phyloP scores from a whole-genome alignment of 2,797 vertebrate species.

The Craterocephalus amniculus region DNA sequence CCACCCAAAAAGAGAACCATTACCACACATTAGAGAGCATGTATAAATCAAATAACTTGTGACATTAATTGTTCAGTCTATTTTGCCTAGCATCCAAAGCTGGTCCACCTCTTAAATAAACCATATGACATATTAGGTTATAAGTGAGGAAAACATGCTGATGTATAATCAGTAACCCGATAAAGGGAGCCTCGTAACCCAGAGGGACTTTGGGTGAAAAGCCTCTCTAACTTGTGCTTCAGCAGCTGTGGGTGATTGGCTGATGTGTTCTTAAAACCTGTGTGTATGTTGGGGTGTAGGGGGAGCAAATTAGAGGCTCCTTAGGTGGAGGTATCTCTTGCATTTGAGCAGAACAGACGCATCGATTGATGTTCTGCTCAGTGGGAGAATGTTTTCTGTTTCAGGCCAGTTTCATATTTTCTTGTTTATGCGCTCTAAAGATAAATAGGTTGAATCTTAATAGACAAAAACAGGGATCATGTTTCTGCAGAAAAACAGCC shows the following conservation, averaged over 20 bases:
- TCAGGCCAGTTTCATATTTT: constrained; percentile 5
- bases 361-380: constrained; percentile 27
- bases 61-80: background rate
- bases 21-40: background rate
- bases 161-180: constrained; percentile 30
- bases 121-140: background rate
- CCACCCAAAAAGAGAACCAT: background rate
- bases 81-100: background rate
- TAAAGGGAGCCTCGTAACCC: constrained; percentile 17
- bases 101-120: background rate
- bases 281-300: background rate
- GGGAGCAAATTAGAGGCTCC: constrained; percentile 22
- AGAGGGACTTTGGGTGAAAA: constrained; percentile 11
- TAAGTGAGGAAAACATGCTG: background rate
- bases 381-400: constrained; percentile 13
- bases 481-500: constrained; percentile 1
- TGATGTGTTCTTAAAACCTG: background rate
- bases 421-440: constrained; percentile 7
- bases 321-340: constrained; percentile 18
- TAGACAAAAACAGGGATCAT: background rate
- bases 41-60: background rate
- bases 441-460: constrained; percentile 7
- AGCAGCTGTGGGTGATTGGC: constrained; percentile 31
- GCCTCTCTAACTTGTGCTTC: constrained; percentile 8
- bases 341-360: constrained; percentile 2